Conservation (phyloP, 1,140 invertebrate species). For the Temnothorax longispinosus region DNA sequence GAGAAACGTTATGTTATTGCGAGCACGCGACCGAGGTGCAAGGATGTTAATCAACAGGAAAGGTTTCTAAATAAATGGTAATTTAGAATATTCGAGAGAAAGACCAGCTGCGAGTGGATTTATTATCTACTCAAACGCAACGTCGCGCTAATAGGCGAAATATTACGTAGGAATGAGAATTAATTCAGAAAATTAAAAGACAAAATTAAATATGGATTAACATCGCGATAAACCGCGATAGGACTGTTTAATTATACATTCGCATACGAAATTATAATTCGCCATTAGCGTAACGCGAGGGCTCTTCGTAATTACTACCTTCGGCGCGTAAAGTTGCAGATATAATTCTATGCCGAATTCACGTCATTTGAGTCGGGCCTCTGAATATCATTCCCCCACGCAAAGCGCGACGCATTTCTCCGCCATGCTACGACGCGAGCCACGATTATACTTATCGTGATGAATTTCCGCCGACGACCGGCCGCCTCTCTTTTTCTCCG, state of each 20-base stretch:
- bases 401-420: not conserved
- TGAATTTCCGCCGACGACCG: constrained; percentile 65
- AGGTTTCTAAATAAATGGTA: not conserved
- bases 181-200: not conserved
- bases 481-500: constrained; percentile 59
- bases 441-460: constrained; percentile 72
- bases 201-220: not conserved
- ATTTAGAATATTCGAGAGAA: not conserved
- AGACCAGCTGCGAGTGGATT: not conserved
- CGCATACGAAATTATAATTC: not conserved
- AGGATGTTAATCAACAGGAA: constrained; percentile 21
- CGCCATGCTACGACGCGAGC: not conserved
- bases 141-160: not conserved
- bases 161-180: not conserved
- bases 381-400: no score
- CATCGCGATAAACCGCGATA: not conserved
- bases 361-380: not conserved
- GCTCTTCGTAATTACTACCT: not conserved
- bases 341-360: not conserved
- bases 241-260: constrained; percentile 5
- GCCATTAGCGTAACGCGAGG: not conserved
- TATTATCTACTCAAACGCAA: not conserved
- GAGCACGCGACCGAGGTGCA: constrained; percentile 19
- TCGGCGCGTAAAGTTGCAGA: not conserved
- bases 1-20: not conserved